Conservation (phyloP, 2,113 vertebrate species). For the Urocynchramus pylzowi region DNA sequence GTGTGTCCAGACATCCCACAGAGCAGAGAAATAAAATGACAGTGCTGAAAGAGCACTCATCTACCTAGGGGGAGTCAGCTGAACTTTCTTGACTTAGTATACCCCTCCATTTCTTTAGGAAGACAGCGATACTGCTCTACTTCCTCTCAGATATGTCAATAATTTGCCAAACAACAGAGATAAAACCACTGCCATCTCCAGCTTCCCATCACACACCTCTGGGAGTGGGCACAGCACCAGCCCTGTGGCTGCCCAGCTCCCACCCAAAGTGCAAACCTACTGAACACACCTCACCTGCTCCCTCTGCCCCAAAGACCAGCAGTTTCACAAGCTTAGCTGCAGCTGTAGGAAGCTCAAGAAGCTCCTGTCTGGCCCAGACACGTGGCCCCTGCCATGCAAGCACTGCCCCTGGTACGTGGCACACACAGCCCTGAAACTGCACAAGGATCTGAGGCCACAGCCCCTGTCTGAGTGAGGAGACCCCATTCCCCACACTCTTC, state of each 20-base stretch:
- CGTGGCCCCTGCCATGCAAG: accelerated
- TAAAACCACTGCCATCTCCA: background rate
- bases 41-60: background rate
- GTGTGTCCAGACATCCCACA: background rate
- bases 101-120: background rate
- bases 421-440: background rate
- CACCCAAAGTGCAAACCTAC: background rate
- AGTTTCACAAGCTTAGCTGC: background rate
- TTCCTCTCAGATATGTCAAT: background rate
- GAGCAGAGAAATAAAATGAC: background rate
- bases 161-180: background rate
- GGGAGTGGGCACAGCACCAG: background rate
- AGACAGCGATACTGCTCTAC: background rate
- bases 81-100: background rate
- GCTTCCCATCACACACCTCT: background rate
- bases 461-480: background rate
- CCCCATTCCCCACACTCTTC: background rate
- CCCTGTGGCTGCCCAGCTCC: background rate
- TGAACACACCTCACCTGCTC: background rate
- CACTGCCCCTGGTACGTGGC: accelerated
- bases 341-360: background rate
- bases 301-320: background rate
- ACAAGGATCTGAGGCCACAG: background rate
- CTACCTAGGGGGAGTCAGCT: background rate
- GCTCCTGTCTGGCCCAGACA: background rate